A percentile compares a stretch with the other conserved stretches of the same genome.
These are phyloP conservation scores for Drosophila ironensis DNA, from an alignment of 1,140 invertebrate genomes.

Conservation along the genomic window DNA sequence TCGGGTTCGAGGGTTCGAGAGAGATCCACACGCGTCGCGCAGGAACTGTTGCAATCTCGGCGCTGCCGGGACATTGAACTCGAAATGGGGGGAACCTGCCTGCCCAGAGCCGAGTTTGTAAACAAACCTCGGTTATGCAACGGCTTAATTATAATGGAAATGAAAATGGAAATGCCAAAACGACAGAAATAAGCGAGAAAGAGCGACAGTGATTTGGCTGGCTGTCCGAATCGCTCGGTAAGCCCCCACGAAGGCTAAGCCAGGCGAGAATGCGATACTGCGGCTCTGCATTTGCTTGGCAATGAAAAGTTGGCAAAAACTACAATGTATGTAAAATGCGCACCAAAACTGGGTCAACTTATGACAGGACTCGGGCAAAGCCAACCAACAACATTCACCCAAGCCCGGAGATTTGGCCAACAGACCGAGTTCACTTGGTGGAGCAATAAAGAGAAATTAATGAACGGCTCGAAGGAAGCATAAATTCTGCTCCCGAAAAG, in stretches of 20 bases:
- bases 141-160: constrained; percentile 76
- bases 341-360: constrained; percentile 37
- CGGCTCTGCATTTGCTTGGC: constrained; percentile 35
- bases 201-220: constrained; percentile 19
- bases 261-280: not conserved
- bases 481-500: constrained; percentile 54
- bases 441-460: constrained; percentile 30
- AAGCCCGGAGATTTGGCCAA: not conserved
- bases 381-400: constrained; percentile 5
- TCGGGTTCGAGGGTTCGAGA: constrained; percentile 46
- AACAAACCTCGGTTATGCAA: constrained; percentile 74
- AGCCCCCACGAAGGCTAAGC: not conserved
- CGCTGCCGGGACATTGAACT: constrained; percentile 72
- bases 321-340: too few relatives aligned
- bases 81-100: constrained; percentile 63
- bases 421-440: constrained; percentile 1
- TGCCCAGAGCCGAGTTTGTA: constrained; percentile 58
- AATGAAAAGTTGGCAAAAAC: constrained; percentile 19
- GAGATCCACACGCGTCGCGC: constrained; percentile 62
- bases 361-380: constrained; percentile 36
- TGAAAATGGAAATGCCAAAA: constrained; percentile 71
- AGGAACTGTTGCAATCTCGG: constrained; percentile 71
- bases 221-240: not conserved
- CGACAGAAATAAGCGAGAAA: constrained; percentile 3
- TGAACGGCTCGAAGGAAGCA: constrained; percentile 51